These are phyloP conservation scores for Pharmacophagus antenor DNA, from an alignment of 2,888 invertebrate species.

Conservation along the genomic window DNA sequence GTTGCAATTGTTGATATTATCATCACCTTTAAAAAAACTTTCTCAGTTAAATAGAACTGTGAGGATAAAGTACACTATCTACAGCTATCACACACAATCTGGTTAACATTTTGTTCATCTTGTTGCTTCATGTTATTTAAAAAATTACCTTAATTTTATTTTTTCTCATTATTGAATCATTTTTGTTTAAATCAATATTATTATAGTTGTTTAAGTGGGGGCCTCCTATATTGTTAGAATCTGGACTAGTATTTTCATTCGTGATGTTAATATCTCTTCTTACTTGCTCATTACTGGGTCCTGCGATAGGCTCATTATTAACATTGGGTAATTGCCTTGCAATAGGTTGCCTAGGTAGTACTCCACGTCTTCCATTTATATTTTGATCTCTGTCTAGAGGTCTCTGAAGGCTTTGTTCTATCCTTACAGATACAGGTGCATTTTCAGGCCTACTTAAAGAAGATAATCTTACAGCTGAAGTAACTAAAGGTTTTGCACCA, in stretches of 20 bases:
- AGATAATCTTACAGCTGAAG: slow-evolving; percentile 77
- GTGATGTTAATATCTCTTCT: slow-evolving; percentile 37
- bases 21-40: too few species aligned
- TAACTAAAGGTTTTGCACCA: slow-evolving; percentile 76
- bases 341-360: slow-evolving; percentile 64
- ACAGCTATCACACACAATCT: too few species aligned
- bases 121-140: slow-evolving; percentile 2
- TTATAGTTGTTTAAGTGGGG: slow-evolving; percentile 48
- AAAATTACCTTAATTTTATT: slow-evolving; percentile 62
- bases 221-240: slow-evolving; percentile 44
- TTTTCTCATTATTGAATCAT: slow-evolving; percentile 59
- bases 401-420: slow-evolving; percentile 72
- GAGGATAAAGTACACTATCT: too few species aligned
- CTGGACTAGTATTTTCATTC: slow-evolving; percentile 48
- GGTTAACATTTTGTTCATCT: not conserved
- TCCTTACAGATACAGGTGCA: slow-evolving; percentile 72
- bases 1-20: too few species aligned
- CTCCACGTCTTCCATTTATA: slow-evolving; percentile 86
- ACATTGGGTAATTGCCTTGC: slow-evolving; percentile 49
- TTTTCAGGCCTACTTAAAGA: slow-evolving; percentile 63
- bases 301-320: slow-evolving; percentile 62
- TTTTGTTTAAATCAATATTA: slow-evolving; percentile 52
- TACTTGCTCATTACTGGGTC: slow-evolving; percentile 65
- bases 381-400: slow-evolving; percentile 85
- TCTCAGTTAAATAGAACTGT: too few species aligned